Percentiles rank a stretch among this genome's conserved stretches.
phyloP scores from a whole-genome alignment of 2,797 vertebrate species.

The Hyperoplus lanceolatus region DNA sequence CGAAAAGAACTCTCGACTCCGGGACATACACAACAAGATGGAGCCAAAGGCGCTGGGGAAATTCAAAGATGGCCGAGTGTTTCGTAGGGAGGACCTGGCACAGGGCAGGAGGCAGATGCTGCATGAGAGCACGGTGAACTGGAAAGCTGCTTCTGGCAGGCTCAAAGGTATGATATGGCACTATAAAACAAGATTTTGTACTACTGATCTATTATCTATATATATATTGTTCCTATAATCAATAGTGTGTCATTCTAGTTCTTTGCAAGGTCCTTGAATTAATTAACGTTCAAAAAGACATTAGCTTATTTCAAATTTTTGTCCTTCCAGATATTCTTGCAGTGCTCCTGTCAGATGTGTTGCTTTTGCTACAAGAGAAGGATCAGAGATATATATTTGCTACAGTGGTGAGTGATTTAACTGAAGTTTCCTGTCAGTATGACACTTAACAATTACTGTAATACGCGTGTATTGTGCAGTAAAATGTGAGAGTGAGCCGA shows the following conservation, averaged over 20 bases:
- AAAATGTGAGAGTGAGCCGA: background rate
- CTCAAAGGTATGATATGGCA: constrained; percentile 89
- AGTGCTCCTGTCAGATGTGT: constrained; percentile 92
- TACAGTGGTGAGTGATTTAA: constrained; percentile 89
- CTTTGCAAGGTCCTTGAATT: background rate
- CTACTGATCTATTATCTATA: background rate
- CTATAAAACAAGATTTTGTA: background rate
- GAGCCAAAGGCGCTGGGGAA: constrained; percentile 92
- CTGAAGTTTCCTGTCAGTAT: background rate
- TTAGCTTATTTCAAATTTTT: background rate
- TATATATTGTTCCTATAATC: background rate
- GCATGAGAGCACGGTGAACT: constrained; percentile 90
- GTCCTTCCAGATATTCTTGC: constrained; percentile 90
- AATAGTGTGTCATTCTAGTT: background rate
- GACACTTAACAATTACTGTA: constrained; percentile 1
- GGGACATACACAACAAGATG: constrained; percentile 90
- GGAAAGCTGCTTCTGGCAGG: constrained; percentile 94
- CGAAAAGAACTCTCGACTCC: constrained; percentile 91
- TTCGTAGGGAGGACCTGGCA: constrained; percentile 91
- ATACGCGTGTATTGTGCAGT: background rate
- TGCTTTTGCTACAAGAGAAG: constrained; percentile 96
- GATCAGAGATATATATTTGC: constrained; percentile 95
- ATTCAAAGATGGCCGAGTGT: constrained; percentile 91
- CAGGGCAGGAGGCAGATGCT: constrained; percentile 85
- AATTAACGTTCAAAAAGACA: background rate